Conservation (phyloP, 2,797 vertebrate species). For the Chloroceryle inda region DNA sequence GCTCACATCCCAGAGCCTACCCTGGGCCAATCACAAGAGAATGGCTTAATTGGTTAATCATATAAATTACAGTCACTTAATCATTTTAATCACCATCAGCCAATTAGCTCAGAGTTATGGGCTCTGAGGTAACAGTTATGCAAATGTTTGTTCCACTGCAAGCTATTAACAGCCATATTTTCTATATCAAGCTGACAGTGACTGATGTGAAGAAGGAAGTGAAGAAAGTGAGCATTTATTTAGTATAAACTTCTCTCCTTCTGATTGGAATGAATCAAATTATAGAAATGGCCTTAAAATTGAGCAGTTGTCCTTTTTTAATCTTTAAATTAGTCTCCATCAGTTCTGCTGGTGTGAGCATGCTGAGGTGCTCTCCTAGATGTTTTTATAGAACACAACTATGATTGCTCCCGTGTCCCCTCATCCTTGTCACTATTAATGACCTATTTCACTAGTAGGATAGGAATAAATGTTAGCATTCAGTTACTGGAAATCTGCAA, state of each 20-base stretch:
- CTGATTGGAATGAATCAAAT: slow-evolving; percentile 50
- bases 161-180: slow-evolving; percentile 83
- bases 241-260: slow-evolving; percentile 53
- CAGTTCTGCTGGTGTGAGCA: neutral
- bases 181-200: slow-evolving; percentile 80
- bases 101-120: slow-evolving; percentile 86
- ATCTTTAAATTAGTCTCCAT: neutral
- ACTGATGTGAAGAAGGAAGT: slow-evolving; percentile 72
- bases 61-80: slow-evolving; percentile 90
- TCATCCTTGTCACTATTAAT: neutral
- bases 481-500: neutral
- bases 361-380: neutral
- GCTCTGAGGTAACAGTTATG: slow-evolving; percentile 86
- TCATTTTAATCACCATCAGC: slow-evolving; percentile 89
- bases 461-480: neutral
- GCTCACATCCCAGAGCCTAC: slow-evolving; percentile 66
- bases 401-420: neutral
- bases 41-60: slow-evolving; percentile 90
- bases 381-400: neutral
- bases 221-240: slow-evolving; percentile 74
- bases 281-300: neutral
- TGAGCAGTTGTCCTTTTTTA: neutral
- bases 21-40: slow-evolving; percentile 79
- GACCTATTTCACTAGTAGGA: neutral
- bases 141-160: slow-evolving; percentile 85